Evolutionary conservation across 2,888 invertebrate species (phyloP), one percentile per base, ranked within the genome.

Genomic region (Lobophora halterata): DNA sequence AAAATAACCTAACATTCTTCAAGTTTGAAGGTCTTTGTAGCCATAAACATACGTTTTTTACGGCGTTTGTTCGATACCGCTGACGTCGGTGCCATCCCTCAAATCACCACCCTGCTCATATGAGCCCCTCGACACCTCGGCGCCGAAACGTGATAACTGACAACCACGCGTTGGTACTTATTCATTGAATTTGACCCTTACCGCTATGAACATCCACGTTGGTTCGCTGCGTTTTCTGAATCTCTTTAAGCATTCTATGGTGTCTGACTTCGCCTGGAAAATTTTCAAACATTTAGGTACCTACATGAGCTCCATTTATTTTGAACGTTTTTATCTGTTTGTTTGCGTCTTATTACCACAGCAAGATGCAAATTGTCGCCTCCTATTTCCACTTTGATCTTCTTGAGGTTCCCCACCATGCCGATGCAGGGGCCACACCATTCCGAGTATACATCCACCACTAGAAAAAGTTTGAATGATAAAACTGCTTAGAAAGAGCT

Each of bases 351-450:
- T 3, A 88, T 88, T 67, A 94, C 95, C 59, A 93, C 88, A 3
- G 95, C 96, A 51, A 96, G 89, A 44, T 92, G 92, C 25, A 97
- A 82, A 61, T 91, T 81, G 62, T 96, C 95, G 37, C 96, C 97
- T 3, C 96, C 96, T 8, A 95, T 77, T 81, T 97, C 97, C 58
- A 97, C 89, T 74, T 97, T 97, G 49, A 97, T 89, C 79, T 94
- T 95, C 71, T 94, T 93, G 55, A 97, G 88, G 69, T 92, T 93
- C 26, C 93, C 93, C 31, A 93, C 88, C 94, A 97, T 95, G 12
- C 95, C 95, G 39, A 91, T 76, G 67, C 97, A 97, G 0, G 97
- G 96, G 0, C 97, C 97, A 65, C 95, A 94, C 97, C 97, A 97
- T 46, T 94, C 95, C 3, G 96, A 93, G 74, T 94, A 97, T 6